Conservation (phyloP, 2,797 vertebrate genomes). For the Spheniscus humboldti region DNA sequence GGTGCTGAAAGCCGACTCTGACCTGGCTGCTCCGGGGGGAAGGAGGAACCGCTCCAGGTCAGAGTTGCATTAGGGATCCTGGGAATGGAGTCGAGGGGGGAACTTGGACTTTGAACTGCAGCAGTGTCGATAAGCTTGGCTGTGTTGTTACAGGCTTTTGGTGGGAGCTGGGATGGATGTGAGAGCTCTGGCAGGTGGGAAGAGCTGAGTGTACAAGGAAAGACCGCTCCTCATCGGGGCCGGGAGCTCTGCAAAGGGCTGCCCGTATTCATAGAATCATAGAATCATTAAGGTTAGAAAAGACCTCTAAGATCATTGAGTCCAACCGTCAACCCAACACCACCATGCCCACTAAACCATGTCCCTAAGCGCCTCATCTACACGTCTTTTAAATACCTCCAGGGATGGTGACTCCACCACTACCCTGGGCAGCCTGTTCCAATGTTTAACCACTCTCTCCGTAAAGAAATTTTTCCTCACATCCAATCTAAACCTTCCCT, state of each 20-base stretch:
- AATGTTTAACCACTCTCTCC: no score
- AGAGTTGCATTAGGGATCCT: background rate
- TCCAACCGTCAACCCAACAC: no score
- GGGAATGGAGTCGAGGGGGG: fast-evolving
- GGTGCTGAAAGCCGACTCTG: fast-evolving
- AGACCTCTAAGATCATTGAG: no score
- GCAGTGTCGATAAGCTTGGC: background rate
- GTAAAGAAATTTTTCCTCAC: no score
- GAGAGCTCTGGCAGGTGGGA: background rate
- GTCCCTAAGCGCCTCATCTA: no score
- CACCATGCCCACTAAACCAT: no score
- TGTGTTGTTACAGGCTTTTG: background rate
- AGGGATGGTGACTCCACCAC: no score
- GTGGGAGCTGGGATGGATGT: background rate
- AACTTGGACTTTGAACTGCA: background rate
- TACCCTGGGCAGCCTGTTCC: no score
- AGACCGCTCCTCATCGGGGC: background rate
- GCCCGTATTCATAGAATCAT: no score
- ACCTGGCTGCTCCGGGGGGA: background rate
- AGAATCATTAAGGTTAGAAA: no score
- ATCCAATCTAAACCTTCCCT: no score
- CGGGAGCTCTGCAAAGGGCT: background rate
- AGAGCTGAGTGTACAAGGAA: background rate
- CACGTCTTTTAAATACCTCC: no score
- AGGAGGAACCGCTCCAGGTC: background rate